Base-by-base conservation (phyloP, 1,140 invertebrate species). In the Calliphora vicina region DNA sequence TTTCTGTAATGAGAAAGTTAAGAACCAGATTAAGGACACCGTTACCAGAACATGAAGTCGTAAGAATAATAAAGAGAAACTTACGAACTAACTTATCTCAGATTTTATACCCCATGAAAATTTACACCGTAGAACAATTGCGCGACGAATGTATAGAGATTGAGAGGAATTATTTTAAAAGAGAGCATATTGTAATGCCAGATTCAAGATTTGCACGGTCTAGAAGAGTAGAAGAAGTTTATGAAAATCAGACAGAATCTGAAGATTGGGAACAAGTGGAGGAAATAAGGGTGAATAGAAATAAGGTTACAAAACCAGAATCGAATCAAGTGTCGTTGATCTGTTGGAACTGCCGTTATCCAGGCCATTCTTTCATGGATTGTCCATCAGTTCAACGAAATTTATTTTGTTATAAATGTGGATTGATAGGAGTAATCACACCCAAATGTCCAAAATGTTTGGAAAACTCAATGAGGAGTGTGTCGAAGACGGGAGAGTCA, bases 41-140 rank as follows among this genome's bases (percentile, higher is more conserved):
- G 10, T 10, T 35, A 35, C 35, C 35, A 10, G 35, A 35, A 23
- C 61, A 71, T 72, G 71, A 27, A 23, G 27, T 72, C 12, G 27
- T 72, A 72, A 72, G 71, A 26, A 72, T 72, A 10, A 26, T 72
- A 23, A 72, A 72, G 23, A 72, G 71, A 72, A 72, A 72, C 71
- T 27, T 72, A 26, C 71, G 71, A 26, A 23, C 71, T 13, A 26
- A 72, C 23, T 17, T 26, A 27, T 26, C 23, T 26, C 71, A 72
- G 9, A 71, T 71, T 26, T 6, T 72, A 72, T 72, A 72, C 15
- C 23, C 23, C 6, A 72, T 72, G 25, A 72, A 72, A 27, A 72
- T 72, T 26, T 72, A 72, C 23, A 72, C 71, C 6, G 27, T 72
- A 26, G 71, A 72, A 26, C 71, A 72, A 72, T 27, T 72, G 23